These are phyloP conservation scores for Bombus sibiricus DNA, from an alignment of 1,140 invertebrate species.

Conservation along the genomic window DNA sequence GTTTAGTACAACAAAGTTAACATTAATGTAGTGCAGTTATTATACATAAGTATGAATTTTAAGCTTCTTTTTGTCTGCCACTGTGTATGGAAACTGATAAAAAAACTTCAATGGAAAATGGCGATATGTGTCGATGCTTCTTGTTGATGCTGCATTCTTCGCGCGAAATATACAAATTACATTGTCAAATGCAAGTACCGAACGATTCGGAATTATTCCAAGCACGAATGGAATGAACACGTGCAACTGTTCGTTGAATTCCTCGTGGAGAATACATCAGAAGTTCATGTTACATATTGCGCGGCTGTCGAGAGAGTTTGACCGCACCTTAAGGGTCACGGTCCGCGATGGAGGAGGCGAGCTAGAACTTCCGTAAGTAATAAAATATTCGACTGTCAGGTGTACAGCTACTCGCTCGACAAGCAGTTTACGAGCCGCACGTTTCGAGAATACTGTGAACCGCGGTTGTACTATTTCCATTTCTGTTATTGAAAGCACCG, in stretches of 20 bases:
- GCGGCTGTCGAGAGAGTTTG: conserved; percentile 22
- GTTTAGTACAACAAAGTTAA: too few relatives aligned
- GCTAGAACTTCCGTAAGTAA: conserved; percentile 19
- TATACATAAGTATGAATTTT: too few relatives aligned
- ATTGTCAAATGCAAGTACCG: background rate
- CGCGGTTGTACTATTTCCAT: too few relatives aligned
- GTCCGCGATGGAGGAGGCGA: background rate
- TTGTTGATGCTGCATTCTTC: background rate
- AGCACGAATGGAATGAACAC: background rate
- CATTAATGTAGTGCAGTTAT: too few relatives aligned
- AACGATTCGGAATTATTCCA: background rate
- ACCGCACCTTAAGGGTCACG: conserved; percentile 25
- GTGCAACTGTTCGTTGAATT: background rate
- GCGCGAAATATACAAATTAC: background rate
- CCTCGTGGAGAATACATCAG: background rate
- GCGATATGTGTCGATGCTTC: background rate
- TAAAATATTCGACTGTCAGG: conserved; percentile 33
- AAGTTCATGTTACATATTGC: conserved; percentile 16
- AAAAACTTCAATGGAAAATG: background rate
- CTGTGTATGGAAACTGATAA: too few relatives aligned
- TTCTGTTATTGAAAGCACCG: background rate
- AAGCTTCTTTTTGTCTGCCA: too few relatives aligned
- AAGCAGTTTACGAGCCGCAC: conserved; percentile 2
- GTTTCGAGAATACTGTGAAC: background rate
- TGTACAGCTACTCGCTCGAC: background rate